Base-by-base conservation (phyloP, 2,888 invertebrate genomes). In the Nephrocerus scutellatus region DNA sequence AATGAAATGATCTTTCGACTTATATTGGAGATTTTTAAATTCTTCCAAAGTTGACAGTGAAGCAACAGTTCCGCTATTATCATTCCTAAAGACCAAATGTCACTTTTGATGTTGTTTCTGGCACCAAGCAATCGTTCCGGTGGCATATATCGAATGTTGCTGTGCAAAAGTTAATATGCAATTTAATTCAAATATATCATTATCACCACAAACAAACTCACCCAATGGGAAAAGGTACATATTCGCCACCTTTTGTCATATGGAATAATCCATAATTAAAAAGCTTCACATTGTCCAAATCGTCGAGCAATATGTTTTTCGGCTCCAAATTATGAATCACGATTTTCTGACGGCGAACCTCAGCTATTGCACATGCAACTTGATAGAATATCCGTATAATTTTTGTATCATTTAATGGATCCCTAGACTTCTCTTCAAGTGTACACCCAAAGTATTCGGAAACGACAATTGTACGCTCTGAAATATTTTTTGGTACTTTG, bases 51-150 rank as follows among this genome's bases (percentile, higher is more conserved):
- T 42, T 75, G 72, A 44, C 72, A 74, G 37, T 80, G 77, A 25
- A 91, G 68, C 41, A 84, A 71, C 5, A 89, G 66, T 68, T 96
- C 93, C 1, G 86, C 72, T 21, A 95, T 63, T 42, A 96, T 79
- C 41, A 97, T 81, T n/a, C 93, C 97, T 43, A 92, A 70, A 2
- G 91, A 82, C 97, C 97, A 98, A 19, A 92, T 75, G 68, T 98
- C 97, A 13, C 82, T 82, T 63, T 89, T 84, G 1, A 80, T 76
- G 32, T 86, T 83, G 35, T 78, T 75, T 18, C 77, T 77, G 35
- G 57, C 50, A 2, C 76, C 75, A 4, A 86, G 59, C 51, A 87
- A 79, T 23, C 84, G 78, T 70, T 91, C 90, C 0, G 90, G 90
- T 15, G 90, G 81, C 46, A 82, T 74, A 57, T 89, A 90, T 50